Evolutionary conservation across 2,888 invertebrate species (phyloP), one percentile per base, ranked within the genome.

Genomic region (Synergus itoensis): DNA sequence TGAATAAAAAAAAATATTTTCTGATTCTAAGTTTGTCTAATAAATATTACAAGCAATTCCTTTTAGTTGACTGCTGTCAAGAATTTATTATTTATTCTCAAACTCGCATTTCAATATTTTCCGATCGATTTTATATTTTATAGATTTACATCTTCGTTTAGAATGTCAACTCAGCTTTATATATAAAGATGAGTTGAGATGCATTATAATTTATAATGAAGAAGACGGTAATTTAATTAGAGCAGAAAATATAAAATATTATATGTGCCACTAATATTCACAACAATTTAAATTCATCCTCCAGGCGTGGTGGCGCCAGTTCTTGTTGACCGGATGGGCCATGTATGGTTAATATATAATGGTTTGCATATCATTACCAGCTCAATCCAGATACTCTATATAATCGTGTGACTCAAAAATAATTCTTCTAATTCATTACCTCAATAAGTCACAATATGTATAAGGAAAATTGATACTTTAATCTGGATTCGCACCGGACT

Each of bases 321-420:
- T 16, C 48, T 7, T 48, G 48, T 48, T 48, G 16, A 16, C 48
- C 48, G 48, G 48, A n/a, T 48, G 48, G 16, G 7, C 48, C n/a
- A 48, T 48, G 48, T 48, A 48, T 48, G 48, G 0, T 48, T 48
- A n/a, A 48, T 48, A 48, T 48, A 48, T 48, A 48, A 48, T 48
- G 48, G 48, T n/a, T 48, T 48, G 48, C 48, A 48, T n/a, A 48
- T 48, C 48, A 48, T 48, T 48, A 48, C 48, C 48, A 48, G 48
- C 48, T 48, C 16, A 48, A 48, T 48, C 16, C 48, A 48, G 48
- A 36, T 36, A 36, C 36, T 36, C 36, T 36, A 36, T 36, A 36
- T 36, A 36, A 36, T 36, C 36, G 36, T 36, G 36, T n/a, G 48
- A 48, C 48, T 16, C 16, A 16, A 48, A 48, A 48, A 48, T n/a